Evolutionary conservation across 2,797 vertebrate genomes (phyloP).

Genomic region (Typhlichthys eigenmanni): DNA sequence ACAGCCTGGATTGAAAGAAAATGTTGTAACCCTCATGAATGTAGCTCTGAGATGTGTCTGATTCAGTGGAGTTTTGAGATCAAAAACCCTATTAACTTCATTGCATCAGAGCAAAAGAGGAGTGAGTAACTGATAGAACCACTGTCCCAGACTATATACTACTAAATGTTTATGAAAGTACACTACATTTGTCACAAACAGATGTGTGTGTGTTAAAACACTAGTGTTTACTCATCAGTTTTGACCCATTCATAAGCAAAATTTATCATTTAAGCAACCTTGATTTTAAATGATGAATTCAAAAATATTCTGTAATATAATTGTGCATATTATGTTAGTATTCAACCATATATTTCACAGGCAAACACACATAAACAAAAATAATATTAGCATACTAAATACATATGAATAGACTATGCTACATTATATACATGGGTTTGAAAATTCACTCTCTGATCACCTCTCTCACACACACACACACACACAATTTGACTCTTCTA

Average conservation of each 20-base stretch:
- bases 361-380: slow-evolving; percentile 19
- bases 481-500: slow-evolving; percentile 46
- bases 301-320: slow-evolving; percentile 8
- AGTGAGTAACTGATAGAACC: no score
- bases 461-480: slow-evolving; percentile 16
- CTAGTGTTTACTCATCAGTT: background rate
- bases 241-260: background rate
- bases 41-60: no score
- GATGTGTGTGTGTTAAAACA: no score
- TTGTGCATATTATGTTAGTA: slow-evolving; percentile 44
- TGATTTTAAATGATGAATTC: slow-evolving; percentile 37
- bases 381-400: slow-evolving; percentile 6
- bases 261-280: slow-evolving; percentile 20
- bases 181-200: no score
- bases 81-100: no score
- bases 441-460: background rate
- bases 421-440: no score
- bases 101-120: no score
- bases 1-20: no score
- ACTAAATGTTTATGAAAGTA: no score
- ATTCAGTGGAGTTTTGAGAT: no score
- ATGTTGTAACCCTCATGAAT: no score
- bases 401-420: slow-evolving; percentile 2
- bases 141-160: no score
- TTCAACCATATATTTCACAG: slow-evolving; percentile 37